Base-by-base conservation (phyloP, 2,888 invertebrate species). In the Ypsolopha scabrella region DNA sequence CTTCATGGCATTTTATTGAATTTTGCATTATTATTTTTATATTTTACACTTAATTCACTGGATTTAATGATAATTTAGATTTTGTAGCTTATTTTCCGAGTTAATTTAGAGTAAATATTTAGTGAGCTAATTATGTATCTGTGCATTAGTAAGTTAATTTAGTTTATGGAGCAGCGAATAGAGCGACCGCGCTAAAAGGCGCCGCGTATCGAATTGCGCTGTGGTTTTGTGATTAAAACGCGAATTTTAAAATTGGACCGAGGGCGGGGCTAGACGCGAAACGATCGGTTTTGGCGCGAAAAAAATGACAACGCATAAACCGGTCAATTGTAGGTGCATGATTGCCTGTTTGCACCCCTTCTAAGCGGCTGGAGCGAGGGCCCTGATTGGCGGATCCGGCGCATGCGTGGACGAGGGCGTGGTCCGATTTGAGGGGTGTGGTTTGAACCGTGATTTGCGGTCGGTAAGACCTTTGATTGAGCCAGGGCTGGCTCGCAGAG, bases 391-490 rank as follows among this genome's bases (percentile, higher is more conserved):
- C 50, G 35, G 54, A 37, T 11, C 11, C 0, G 1, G 70, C 85
- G 83, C 83, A 75, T 79, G 85, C 80, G 81, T 58, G 56, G 52
- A 41, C 53, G 43, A 39, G 54, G 74, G 85, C 80, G 83, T 67
- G 66, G 71, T 70, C 71, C 67, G 71, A 72, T 76, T 76, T 70
- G 61, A 74, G 70, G 79, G 82, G 82, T 76, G 82, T 81, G 81
- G 78, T 79, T 37, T 68, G 69, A 58, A 68, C 77, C 64, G 79
- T 83, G 85, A 86, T 86, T 85, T 86, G 85, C 82, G 85, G 85
- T 83, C 72, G 68, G 60, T 53, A 60, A 72, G 75, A 76, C 76
- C 76, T 81, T 80, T 82, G 80, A 83, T 82, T 82, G 80, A 69
- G 56, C 48, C 80, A 80, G 83, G 63, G 56, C 52, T 55, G 79